These are phyloP conservation scores for Protobothrops mucrosquamatus DNA, from an alignment of 2,113 vertebrate genomes.

Conservation along the genomic window DNA sequence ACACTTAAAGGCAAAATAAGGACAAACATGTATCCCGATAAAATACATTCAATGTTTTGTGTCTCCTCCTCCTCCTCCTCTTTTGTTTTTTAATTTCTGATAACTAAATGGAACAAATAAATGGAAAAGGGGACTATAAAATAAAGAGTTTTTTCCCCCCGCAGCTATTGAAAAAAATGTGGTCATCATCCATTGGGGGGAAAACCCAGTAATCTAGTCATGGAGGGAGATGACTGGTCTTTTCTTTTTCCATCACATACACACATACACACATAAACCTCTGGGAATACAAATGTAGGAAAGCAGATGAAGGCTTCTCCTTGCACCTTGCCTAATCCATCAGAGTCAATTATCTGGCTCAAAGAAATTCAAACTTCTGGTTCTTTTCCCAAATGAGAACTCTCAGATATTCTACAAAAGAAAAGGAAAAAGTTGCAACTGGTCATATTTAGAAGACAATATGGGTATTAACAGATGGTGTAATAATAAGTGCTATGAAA, in stretches of 20 bases:
- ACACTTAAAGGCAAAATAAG: not conserved
- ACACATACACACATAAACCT: not conserved
- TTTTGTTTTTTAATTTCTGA: not conserved
- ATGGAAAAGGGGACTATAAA: not conserved
- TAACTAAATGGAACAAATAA: not conserved
- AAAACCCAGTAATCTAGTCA: not conserved
- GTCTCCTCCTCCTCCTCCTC: not conserved
- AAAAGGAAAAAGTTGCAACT: not conserved
- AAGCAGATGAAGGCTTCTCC: not conserved
- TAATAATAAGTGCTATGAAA: not conserved
- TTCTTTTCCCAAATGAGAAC: not conserved
- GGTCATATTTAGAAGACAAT: not conserved
- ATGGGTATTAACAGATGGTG: not conserved
- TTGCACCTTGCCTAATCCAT: not conserved
- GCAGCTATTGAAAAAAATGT: not conserved
- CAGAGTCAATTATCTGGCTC: not conserved
- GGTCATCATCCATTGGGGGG: not conserved
- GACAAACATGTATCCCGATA: not conserved
- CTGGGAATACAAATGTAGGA: not conserved
- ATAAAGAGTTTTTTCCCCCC: not conserved
- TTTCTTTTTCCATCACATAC: not conserved
- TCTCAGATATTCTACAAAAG: not conserved
- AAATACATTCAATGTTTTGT: not conserved
- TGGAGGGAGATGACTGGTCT: not conserved
- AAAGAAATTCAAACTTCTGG: not conserved